Evolutionary conservation across 1,140 invertebrate genomes (phyloP).

Genomic region (Drosophila yakuba): DNA sequence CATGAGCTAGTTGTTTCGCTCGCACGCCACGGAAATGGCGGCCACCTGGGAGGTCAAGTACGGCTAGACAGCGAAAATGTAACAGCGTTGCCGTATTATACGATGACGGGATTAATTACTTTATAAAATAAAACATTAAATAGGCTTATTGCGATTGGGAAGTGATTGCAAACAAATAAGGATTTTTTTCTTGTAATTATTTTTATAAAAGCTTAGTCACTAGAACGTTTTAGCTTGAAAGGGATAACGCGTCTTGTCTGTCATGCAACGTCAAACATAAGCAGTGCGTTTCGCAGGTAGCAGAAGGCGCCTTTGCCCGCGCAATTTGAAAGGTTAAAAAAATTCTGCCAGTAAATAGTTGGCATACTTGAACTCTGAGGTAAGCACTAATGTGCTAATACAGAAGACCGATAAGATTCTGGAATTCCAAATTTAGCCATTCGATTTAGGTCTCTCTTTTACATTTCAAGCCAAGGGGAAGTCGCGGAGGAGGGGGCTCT

Average conservation of each 20-base stretch:
- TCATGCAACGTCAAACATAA: neutral
- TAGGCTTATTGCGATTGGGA: too few species aligned
- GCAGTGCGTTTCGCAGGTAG: neutral
- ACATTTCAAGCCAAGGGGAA: conserved; percentile 6
- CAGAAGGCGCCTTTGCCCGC: conserved; percentile 18
- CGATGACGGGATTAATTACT: neutral
- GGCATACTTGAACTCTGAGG: conserved; percentile 31
- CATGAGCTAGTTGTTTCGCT: conserved; percentile 16
- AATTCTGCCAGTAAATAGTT: conserved; percentile 8
- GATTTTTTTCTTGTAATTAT: neutral
- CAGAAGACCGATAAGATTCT: conserved; percentile 54
- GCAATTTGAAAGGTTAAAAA: conserved; percentile 2
- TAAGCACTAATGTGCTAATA: conserved; percentile 61
- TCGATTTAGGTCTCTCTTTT: conserved; percentile 23
- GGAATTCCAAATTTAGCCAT: conserved; percentile 19
- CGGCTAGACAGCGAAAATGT: conserved; percentile 35
- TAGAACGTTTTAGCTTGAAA: neutral
- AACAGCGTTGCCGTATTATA: conserved; percentile 17
- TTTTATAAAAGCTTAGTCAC: too few species aligned
- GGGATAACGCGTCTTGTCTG: neutral
- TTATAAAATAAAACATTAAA: too few species aligned
- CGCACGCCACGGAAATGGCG: conserved; percentile 67
- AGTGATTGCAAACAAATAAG: too few species aligned
- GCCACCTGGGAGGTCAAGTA: conserved; percentile 26
- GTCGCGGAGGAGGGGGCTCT: neutral